These are phyloP conservation scores for Mantis religiosa DNA, from an alignment of 2,888 invertebrate species.

Conservation along the genomic window DNA sequence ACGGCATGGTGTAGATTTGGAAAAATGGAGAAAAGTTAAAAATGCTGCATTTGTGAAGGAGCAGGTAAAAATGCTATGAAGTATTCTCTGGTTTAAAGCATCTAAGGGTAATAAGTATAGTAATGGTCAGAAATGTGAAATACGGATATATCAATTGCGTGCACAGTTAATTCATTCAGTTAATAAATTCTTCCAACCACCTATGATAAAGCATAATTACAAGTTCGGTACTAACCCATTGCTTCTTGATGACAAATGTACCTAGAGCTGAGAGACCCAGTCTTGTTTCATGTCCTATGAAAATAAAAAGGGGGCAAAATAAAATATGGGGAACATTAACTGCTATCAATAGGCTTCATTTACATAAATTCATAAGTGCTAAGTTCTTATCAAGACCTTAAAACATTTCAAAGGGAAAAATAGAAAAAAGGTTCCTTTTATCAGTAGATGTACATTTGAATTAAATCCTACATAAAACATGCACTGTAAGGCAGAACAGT, in stretches of 20 bases:
- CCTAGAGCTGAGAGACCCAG: neutral
- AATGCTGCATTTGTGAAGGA: neutral
- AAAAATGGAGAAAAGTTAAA: neutral
- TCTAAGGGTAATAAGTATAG: neutral
- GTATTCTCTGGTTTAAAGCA: neutral
- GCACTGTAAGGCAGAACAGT: neutral
- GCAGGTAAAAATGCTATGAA: neutral
- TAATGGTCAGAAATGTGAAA: neutral
- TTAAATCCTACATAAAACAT: neutral
- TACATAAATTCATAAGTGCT: neutral
- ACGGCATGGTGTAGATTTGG: neutral
- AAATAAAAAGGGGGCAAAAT: constrained; percentile 15
- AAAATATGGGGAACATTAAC: neutral
- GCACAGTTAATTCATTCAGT: neutral
- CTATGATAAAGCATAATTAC: neutral
- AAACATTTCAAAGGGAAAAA: neutral
- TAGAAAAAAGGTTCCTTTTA: neutral
- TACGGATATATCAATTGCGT: neutral
- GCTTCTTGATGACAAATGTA: neutral
- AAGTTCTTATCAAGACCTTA: neutral
- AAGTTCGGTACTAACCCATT: neutral
- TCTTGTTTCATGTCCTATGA: constrained; percentile 3
- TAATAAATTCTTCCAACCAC: neutral
- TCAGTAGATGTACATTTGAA: neutral
- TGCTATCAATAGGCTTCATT: neutral